Conservation (phyloP, 2,113 vertebrate genomes). For the Eclectus roratus region DNA sequence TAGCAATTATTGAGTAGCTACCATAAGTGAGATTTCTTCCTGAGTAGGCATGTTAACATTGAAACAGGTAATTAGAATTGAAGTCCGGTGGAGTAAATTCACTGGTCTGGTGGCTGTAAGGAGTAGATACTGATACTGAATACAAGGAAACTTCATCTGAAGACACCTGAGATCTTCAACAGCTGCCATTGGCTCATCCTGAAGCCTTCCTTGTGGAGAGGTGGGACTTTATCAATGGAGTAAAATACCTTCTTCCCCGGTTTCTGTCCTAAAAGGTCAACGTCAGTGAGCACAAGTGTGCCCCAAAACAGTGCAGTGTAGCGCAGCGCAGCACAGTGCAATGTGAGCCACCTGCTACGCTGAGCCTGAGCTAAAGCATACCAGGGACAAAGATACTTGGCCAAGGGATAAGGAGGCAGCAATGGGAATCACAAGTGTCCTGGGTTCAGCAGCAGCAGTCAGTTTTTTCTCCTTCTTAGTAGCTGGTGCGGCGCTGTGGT, state of each 20-base stretch:
- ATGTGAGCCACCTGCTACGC: background rate
- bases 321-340: too few species aligned
- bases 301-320: fast-evolving
- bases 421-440: background rate
- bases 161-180: background rate
- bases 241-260: background rate
- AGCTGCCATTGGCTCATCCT: background rate
- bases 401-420: background rate
- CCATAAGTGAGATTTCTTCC: background rate
- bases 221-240: background rate
- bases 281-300: background rate
- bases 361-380: background rate
- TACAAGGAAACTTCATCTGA: background rate
- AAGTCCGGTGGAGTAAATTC: background rate
- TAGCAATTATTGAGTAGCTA: background rate
- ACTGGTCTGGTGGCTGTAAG: background rate
- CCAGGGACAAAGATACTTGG: background rate
- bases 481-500: too few species aligned
- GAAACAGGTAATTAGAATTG: background rate
- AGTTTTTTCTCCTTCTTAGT: too few species aligned
- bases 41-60: background rate
- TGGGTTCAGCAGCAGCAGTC: too few species aligned
- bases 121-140: background rate
- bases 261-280: background rate
- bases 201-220: background rate